Evolutionary conservation across 2,113 vertebrate species (phyloP).

Genomic region (Phaethornis superciliosus): DNA sequence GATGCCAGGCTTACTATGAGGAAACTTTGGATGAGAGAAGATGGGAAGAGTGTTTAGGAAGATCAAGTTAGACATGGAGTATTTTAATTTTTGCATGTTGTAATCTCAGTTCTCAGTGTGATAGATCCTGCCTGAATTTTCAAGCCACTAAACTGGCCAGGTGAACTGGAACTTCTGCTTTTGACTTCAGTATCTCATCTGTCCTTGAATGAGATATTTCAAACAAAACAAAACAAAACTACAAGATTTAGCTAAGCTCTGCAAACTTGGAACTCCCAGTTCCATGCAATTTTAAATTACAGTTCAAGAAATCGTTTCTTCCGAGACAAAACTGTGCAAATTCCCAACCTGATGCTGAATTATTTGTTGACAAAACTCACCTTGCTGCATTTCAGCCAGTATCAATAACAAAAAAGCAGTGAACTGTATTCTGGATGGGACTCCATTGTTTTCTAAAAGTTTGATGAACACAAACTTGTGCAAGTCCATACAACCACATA

Average conservation of each 20-base stretch:
- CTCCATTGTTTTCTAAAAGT: not conserved
- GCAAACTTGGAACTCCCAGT: not conserved
- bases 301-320: not conserved
- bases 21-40: not conserved
- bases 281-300: not conserved
- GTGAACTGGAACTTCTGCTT: not conserved
- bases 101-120: not conserved
- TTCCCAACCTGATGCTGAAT: not conserved
- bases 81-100: not conserved
- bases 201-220: not conserved
- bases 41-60: not conserved
- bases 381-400: not conserved
- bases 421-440: not conserved
- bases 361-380: not conserved
- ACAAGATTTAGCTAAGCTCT: not conserved
- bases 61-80: not conserved
- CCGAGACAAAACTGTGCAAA: not conserved
- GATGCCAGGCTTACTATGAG: not conserved
- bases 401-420: not conserved
- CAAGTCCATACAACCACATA: not conserved
- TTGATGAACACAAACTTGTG: not conserved
- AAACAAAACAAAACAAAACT: not conserved
- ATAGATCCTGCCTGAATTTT: not conserved
- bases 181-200: not conserved
- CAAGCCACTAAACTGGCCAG: not conserved